A percentile compares a stretch with the other conserved stretches of the same genome.
phyloP scores from a whole-genome alignment of 2,113 vertebrate genomes.

The Rhinoderma darwinii region DNA sequence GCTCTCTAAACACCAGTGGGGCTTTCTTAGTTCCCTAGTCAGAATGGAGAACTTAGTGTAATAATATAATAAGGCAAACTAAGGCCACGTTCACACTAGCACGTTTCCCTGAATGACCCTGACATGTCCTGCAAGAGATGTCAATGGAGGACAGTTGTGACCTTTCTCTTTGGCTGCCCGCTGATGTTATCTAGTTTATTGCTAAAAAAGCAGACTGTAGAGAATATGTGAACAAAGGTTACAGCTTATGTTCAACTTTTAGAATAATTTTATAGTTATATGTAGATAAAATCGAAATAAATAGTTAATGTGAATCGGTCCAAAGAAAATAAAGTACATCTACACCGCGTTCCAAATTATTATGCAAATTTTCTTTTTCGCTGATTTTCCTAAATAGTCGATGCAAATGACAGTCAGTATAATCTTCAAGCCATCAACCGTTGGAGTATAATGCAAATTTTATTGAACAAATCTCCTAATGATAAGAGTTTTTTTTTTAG shows the following conservation, averaged over 20 bases:
- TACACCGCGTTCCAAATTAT: no score
- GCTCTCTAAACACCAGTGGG: conserved; percentile 10
- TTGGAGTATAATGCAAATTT: no score
- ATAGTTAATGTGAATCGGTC: no score
- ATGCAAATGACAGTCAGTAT: no score
- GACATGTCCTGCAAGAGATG: neutral
- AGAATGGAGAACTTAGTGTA: neutral
- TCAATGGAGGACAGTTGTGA: neutral
- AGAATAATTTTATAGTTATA: no score
- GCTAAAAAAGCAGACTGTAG: neutral
- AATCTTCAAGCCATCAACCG: no score
- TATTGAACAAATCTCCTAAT: no score
- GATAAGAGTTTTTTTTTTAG: no score
- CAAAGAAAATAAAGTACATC: no score
- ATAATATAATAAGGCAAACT: neutral
- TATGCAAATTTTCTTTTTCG: no score
- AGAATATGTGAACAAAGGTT: neutral
- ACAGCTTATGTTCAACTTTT: neutral
- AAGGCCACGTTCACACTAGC: neutral
- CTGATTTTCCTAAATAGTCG: no score
- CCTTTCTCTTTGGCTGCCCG: neutral
- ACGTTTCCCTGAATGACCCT: neutral
- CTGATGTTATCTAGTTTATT: neutral
- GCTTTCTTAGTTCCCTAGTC: neutral
- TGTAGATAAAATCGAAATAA: no score